Evolutionary conservation across 2,113 vertebrate genomes (phyloP), one percentile per base, ranked within the genome.

Genomic region (Halichoeres trimaculatus): DNA sequence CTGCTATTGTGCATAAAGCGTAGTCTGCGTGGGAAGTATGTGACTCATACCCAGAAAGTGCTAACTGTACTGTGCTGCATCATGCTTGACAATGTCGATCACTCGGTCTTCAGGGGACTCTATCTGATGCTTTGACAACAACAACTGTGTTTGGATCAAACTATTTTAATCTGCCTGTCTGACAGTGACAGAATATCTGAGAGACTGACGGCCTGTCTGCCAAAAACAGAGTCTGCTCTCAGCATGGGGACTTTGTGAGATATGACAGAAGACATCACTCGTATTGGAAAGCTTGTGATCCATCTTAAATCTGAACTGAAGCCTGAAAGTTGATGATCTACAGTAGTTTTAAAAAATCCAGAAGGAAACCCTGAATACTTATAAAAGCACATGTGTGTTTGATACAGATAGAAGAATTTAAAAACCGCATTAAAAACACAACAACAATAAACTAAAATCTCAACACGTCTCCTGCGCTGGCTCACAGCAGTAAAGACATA

Each of bases 11-110:
- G 78, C 75, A 67, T 71, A 69, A 74, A 74, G 13, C 40, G 41
- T 81, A 51, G 61, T 48, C 74, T 83, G 86, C 1, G 83, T 89
- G 91, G 88, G 89, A 89, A 87, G 88, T 75, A 23, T 1, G 24
- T 89, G 90, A 92, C 83, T 91, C 90, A 92, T 88, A 84, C 53
- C 73, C 56, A 87, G 69, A 92, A 64, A 65, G 61, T 16, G 66
- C 62, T 74, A 80, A 78, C 53, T 10, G 41, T 85, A 74, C 81
- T 61, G 59, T 83, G 89, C 88, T 87, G 88, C 79, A 89, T 92
- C 91, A 90, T 82, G 80, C 75, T 85, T 81, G 75, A 87, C 81
- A 62, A 23, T 53, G 60, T 69, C 51, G 61, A 87, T 84, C 81
- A 59, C 51, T 72, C 8, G 2, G 69, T 40, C 40, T 74, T 76